Evolutionary conservation across 2,113 vertebrate species (phyloP).

Genomic region (Rhinolophus sinicus): DNA sequence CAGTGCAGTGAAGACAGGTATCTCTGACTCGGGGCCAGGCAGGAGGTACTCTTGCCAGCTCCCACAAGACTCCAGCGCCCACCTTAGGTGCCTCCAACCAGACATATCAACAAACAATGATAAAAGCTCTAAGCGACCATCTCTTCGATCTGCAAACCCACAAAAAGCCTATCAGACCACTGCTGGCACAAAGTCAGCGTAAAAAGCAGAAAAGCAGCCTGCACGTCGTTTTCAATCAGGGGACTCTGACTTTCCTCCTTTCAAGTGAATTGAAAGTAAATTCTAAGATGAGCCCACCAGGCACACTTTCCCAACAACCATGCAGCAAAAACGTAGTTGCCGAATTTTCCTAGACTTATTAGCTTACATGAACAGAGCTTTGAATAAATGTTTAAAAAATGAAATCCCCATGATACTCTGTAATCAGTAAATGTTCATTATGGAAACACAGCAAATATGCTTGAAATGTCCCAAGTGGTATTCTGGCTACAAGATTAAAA

Average conservation of each 20-base stretch:
- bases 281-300: slow-evolving; percentile 69
- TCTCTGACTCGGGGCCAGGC: not conserved
- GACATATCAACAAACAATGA: slow-evolving; percentile 56
- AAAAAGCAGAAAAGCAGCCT: slow-evolving; percentile 53
- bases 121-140: slow-evolving; percentile 77
- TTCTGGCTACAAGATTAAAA: slow-evolving; percentile 68
- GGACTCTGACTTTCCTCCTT: slow-evolving; percentile 72
- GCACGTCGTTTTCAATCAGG: not conserved
- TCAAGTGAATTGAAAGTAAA: slow-evolving; percentile 61
- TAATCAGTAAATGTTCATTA: slow-evolving; percentile 87
- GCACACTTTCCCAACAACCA: slow-evolving; percentile 70
- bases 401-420: slow-evolving; percentile 83
- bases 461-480: slow-evolving; percentile 77
- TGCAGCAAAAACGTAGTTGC: slow-evolving; percentile 76
- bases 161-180: slow-evolving; percentile 76
- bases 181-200: slow-evolving; percentile 70
- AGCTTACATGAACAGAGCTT: slow-evolving; percentile 86
- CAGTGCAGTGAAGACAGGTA: not conserved
- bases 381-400: slow-evolving; percentile 87
- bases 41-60: not conserved
- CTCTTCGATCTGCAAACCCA: slow-evolving; percentile 80
- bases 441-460: slow-evolving; percentile 82
- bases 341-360: slow-evolving; percentile 84
- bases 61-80: not conserved
- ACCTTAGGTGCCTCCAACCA: not conserved